Conservation (phyloP, 1,140 invertebrate species). For the Eubasilissa regina region DNA sequence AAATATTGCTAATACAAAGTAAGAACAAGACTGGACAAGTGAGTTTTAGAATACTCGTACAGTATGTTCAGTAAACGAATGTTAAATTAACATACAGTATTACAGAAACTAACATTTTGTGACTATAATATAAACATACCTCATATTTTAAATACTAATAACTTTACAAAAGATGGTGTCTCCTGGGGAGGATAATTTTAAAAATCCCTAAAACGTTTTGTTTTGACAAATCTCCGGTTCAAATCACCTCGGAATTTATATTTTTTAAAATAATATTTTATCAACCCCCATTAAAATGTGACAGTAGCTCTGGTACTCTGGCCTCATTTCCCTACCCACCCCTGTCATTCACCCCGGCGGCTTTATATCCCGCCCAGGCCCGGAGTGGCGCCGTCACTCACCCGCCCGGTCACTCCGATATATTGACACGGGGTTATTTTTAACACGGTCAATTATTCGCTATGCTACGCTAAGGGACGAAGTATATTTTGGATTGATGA, state of each 20-base stretch:
- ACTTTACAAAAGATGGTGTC: too few relatives aligned
- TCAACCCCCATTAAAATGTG: neutral
- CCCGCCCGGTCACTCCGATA: conserved; percentile 23
- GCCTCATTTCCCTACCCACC: neutral
- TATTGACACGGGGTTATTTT: conserved; percentile 42
- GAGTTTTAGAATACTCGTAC: too few relatives aligned
- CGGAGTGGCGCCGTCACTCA: conserved; percentile 21
- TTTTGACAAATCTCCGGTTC: neutral
- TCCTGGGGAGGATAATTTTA: neutral
- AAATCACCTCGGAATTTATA: too few relatives aligned
- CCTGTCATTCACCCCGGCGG: neutral
- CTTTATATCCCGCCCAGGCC: neutral
- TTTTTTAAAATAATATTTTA: too few relatives aligned
- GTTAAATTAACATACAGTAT: too few relatives aligned
- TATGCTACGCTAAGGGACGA: neutral
- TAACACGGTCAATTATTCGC: conserved; percentile 38
- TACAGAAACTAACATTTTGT: too few relatives aligned
- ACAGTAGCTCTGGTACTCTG: neutral
- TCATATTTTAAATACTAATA: too few relatives aligned
- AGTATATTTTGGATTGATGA: conserved; percentile 4
- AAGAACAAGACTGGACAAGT: too few relatives aligned
- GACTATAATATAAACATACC: too few relatives aligned
- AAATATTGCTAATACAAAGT: too few relatives aligned
- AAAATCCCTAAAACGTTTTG: neutral
- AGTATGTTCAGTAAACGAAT: too few relatives aligned